A percentile compares a stretch with the other conserved stretches of the same genome.
Evolutionary conservation across 1,140 invertebrate genomes (phyloP).

Genomic region (Alviniconcha marisindica): DNA sequence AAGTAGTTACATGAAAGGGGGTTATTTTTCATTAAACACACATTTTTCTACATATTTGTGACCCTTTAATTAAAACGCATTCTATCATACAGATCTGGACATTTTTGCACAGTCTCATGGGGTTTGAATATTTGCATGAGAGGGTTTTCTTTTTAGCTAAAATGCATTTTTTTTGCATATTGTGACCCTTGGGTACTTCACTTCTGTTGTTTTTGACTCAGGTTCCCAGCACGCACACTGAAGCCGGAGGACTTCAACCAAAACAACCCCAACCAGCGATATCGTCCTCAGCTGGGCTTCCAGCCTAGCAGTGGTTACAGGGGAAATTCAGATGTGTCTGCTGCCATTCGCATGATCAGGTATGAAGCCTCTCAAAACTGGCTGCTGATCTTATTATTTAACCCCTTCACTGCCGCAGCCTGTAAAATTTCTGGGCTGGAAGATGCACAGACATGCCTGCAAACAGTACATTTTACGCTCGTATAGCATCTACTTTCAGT

Average conservation of each 20-base stretch:
- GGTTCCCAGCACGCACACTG: slow-evolving; percentile 83
- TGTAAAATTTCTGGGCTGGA: too few species aligned
- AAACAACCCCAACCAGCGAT: slow-evolving; percentile 61
- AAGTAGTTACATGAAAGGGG: too few species aligned
- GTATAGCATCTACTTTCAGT: too few species aligned
- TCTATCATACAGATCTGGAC: not conserved
- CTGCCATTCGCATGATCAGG: slow-evolving; percentile 71
- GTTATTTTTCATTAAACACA: too few species aligned
- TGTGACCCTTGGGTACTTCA: slow-evolving; percentile 21
- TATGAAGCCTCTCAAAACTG: too few species aligned
- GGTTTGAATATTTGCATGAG: not conserved
- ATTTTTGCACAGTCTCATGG: not conserved
- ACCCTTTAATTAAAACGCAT: too few species aligned
- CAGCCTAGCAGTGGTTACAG: slow-evolving; percentile 68
- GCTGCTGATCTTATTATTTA: too few species aligned
- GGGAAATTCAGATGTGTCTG: slow-evolving; percentile 57
- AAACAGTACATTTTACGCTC: too few species aligned
- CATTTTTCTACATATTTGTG: too few species aligned
- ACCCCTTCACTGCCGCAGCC: too few species aligned
- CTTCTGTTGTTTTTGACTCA: too few species aligned
- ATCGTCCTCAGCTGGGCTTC: slow-evolving; percentile 69
- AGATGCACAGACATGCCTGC: too few species aligned
- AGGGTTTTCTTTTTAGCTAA: not conserved
- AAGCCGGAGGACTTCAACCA: slow-evolving; percentile 88
- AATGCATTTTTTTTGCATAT: not conserved